These are phyloP conservation scores for Megaustenia siamemsis DNA, from an alignment of 2,888 invertebrate species.

Conservation along the genomic window DNA sequence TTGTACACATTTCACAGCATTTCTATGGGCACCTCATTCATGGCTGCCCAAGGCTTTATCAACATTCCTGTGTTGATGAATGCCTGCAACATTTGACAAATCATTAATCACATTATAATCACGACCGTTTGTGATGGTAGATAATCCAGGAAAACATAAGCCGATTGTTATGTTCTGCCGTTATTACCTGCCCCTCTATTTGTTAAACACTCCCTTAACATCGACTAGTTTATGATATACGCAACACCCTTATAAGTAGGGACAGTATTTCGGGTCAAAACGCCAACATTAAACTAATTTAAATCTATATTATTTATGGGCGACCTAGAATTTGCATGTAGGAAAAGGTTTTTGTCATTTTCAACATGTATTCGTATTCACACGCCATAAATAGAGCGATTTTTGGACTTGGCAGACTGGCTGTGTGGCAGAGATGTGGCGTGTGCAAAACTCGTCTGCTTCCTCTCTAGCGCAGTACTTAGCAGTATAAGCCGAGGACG, in stretches of 20 bases:
- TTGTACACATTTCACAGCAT: no score
- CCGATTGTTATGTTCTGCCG: background rate
- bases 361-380: background rate
- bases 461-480: background rate
- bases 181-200: background rate
- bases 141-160: background rate
- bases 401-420: slow-evolving; percentile 11
- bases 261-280: no score
- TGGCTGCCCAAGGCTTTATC: no score
- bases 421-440: background rate
- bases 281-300: background rate
- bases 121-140: background rate
- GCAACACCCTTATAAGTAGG: no score
- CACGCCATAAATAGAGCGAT: slow-evolving; percentile 43
- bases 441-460: slow-evolving; percentile 20
- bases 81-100: no score
- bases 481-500: slow-evolving; percentile 3
- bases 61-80: no score
- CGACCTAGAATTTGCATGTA: background rate
- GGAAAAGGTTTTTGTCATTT: slow-evolving; percentile 12
- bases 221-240: no score
- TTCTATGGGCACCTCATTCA: no score
- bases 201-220: no score
- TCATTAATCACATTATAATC: no score
- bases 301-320: background rate